These are phyloP conservation scores for Anoplopoma fimbria DNA, from an alignment of 2,113 vertebrate species.

Conservation along the genomic window DNA sequence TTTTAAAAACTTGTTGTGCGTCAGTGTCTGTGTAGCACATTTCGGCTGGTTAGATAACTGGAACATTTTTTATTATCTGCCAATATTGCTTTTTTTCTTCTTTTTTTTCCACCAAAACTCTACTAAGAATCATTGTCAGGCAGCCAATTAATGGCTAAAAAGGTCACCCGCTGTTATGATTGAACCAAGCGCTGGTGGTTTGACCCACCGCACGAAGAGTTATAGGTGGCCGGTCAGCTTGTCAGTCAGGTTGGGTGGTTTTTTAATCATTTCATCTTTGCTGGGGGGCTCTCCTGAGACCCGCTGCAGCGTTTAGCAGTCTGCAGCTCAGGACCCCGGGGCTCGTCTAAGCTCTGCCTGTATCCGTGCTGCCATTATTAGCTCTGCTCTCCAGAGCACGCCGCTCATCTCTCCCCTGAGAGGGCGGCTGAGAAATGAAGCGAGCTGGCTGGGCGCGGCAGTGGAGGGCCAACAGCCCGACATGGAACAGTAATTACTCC, in stretches of 20 bases:
- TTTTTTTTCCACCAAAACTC: conserved; percentile 8
- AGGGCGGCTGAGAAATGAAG: conserved; percentile 97
- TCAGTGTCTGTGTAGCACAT: conserved; percentile 15
- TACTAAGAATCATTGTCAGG: conserved; percentile 58
- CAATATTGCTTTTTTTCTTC: conserved; percentile 26
- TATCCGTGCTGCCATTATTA: conserved; percentile 98
- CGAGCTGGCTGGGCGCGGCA: conserved; percentile 84
- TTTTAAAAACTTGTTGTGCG: conserved; percentile 6
- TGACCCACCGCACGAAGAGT: conserved; percentile 69
- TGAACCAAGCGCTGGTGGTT: conserved; percentile 62
- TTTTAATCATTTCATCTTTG: conserved; percentile 99
- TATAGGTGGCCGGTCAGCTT: conserved; percentile 77
- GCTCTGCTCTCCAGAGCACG: conserved; percentile 97
- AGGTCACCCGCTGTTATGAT: conserved; percentile 71
- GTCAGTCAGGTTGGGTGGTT: conserved; percentile 88
- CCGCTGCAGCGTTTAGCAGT: conserved; percentile 96
- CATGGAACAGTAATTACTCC: conserved; percentile 99
- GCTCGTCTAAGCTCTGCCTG: conserved; percentile 93
- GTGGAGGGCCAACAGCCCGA: conserved; percentile 87
- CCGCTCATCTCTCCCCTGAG: conserved; percentile 93
- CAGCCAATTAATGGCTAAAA: conserved; percentile 61
- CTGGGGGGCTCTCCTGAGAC: conserved; percentile 91
- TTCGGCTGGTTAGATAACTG: conserved; percentile 36
- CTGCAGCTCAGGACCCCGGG: conserved; percentile 95
- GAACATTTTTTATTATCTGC: conserved; percentile 38